Conservation (phyloP, 1,140 invertebrate genomes). For the Heterodera carotae region DNA sequence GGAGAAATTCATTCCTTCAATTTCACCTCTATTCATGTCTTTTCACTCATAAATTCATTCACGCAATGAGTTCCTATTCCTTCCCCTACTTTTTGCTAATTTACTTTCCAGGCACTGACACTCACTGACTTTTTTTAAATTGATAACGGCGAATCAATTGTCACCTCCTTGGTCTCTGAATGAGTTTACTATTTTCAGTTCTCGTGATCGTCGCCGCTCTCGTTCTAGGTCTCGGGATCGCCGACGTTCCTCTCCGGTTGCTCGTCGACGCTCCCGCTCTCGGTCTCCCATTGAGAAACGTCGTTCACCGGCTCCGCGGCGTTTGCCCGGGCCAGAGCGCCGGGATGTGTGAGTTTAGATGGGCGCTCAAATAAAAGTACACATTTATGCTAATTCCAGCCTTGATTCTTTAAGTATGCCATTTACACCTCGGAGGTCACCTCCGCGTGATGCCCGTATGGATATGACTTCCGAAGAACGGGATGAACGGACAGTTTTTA, state of each 20-base stretch:
- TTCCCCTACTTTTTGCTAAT: slow-evolving; percentile 10
- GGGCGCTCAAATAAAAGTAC: neutral
- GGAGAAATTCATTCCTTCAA: neutral
- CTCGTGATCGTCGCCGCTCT: slow-evolving; percentile 37
- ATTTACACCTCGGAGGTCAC: slow-evolving; percentile 58
- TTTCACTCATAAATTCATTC: slow-evolving; percentile 19
- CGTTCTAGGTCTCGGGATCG: slow-evolving; percentile 39
- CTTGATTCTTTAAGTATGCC: slow-evolving; percentile 61
- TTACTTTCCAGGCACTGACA: slow-evolving; percentile 15
- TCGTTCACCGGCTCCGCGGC: slow-evolving; percentile 42
- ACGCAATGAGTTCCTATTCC: slow-evolving; percentile 1
- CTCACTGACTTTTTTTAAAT: neutral
- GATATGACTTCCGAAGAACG: slow-evolving; percentile 92
- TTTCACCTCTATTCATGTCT: neutral
- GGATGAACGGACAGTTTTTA: slow-evolving; percentile 96
- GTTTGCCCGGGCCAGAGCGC: slow-evolving; percentile 62
- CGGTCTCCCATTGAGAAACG: slow-evolving; percentile 15
- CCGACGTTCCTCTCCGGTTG: neutral
- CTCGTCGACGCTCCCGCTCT: slow-evolving; percentile 29
- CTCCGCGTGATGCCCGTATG: slow-evolving; percentile 56
- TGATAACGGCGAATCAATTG: neutral
- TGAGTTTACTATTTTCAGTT: slow-evolving; percentile 27
- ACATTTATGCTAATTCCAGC: slow-evolving; percentile 31
- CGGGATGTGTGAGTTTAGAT: slow-evolving; percentile 60
- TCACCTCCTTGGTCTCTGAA: neutral